Evolutionary conservation across 2,113 vertebrate species (phyloP).

Genomic region (Catharus minimus): DNA sequence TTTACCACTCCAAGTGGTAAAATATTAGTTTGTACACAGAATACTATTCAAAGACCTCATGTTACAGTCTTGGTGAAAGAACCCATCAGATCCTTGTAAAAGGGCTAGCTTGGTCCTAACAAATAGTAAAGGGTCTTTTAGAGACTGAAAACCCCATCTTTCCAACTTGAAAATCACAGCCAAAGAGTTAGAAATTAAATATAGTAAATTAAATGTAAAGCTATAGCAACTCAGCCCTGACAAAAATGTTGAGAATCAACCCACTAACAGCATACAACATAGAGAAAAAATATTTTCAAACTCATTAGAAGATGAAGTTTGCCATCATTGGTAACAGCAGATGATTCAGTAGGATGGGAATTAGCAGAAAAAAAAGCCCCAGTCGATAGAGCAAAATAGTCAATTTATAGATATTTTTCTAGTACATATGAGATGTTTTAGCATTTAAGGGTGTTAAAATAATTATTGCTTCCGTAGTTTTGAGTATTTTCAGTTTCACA

Average conservation of each 20-base stretch:
- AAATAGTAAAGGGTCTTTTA: not conserved
- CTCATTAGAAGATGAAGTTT: not conserved
- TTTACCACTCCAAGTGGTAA: too few relatives aligned
- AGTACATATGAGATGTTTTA: not conserved
- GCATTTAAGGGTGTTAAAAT: not conserved
- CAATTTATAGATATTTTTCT: not conserved
- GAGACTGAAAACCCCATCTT: not conserved
- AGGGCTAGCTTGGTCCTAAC: not conserved
- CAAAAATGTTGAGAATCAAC: not conserved
- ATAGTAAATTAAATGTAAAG: not conserved
- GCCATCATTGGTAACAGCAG: not conserved
- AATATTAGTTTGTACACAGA: not conserved
- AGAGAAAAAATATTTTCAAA: constrained; percentile 17
- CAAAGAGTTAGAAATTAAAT: not conserved
- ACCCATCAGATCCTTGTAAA: not conserved
- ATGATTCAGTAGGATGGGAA: not conserved
- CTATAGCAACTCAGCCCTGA: not conserved
- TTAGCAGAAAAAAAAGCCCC: not conserved
- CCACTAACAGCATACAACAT: not conserved
- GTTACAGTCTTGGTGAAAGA: not conserved
- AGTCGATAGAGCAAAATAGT: not conserved
- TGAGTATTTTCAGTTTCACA: not conserved
- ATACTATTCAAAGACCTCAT: not conserved
- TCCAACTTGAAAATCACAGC: not conserved
- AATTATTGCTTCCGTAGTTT: not conserved